Evolutionary conservation across 2,888 invertebrate genomes (phyloP).

Genomic region (Charanyca ferruginea): DNA sequence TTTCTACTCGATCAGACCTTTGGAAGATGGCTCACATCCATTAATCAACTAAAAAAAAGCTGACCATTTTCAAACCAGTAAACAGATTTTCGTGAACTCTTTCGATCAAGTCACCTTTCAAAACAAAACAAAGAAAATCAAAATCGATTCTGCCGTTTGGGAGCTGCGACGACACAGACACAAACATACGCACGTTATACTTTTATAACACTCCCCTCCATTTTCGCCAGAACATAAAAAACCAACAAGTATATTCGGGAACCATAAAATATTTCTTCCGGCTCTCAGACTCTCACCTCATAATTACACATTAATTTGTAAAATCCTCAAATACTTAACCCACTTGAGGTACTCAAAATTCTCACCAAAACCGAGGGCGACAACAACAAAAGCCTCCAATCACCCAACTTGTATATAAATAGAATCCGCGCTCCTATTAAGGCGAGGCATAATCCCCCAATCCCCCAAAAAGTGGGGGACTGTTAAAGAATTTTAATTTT

Average conservation of each 20-base stretch:
- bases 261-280: background rate
- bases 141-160: too few relatives aligned
- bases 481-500: slow-evolving; percentile 77
- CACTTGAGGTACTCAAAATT: slow-evolving; percentile 28
- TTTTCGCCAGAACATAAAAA: too few relatives aligned
- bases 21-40: too few relatives aligned
- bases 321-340: slow-evolving; percentile 30
- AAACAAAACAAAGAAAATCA: too few relatives aligned
- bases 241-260: background rate
- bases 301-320: slow-evolving; percentile 35
- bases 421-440: slow-evolving; percentile 49
- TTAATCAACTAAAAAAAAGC: too few relatives aligned
- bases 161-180: too few relatives aligned
- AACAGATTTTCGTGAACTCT: too few relatives aligned
- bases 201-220: too few relatives aligned
- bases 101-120: too few relatives aligned
- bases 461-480: slow-evolving; percentile 62
- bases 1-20: too few relatives aligned
- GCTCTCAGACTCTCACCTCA: background rate
- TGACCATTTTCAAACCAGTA: too few relatives aligned
- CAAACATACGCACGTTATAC: too few relatives aligned
- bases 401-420: slow-evolving; percentile 47
- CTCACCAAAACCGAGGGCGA: slow-evolving; percentile 10
- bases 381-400: slow-evolving; percentile 43
- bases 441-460: slow-evolving; percentile 58